phyloP scores from a whole-genome alignment of 2,888 invertebrate genomes.

The Therioaphis trifolii region DNA sequence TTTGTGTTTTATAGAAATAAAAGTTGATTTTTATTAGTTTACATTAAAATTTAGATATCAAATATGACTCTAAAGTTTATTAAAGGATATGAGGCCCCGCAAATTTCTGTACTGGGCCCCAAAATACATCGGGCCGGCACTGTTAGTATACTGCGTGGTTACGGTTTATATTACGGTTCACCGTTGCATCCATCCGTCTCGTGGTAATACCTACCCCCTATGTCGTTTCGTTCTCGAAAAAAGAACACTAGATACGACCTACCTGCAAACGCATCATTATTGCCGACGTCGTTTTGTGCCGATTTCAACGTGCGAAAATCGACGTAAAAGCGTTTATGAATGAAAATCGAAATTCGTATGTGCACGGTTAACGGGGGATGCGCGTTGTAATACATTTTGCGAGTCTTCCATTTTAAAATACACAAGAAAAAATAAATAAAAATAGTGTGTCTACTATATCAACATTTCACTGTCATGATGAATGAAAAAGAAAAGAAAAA shows the following conservation, averaged over 20 bases:
- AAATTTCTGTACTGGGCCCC: too few species aligned
- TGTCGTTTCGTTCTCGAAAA: not conserved
- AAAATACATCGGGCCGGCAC: too few species aligned
- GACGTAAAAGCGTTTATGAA: slow-evolving; percentile 4
- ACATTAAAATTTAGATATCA: too few species aligned
- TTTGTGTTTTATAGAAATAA: too few species aligned
- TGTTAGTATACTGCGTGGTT: too few species aligned
- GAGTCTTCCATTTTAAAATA: not conserved
- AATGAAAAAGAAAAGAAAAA: not conserved
- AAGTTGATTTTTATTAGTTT: too few species aligned
- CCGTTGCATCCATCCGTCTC: too few species aligned
- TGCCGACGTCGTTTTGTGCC: not conserved
- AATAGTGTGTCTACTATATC: not conserved
- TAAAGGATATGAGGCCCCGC: too few species aligned
- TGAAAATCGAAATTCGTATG: not conserved
- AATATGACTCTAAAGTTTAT: too few species aligned
- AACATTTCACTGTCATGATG: not conserved
- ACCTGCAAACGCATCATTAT: not conserved
- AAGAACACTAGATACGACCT: not conserved
- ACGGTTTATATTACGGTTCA: too few species aligned
- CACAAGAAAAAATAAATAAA: not conserved
- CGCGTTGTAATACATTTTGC: not conserved
- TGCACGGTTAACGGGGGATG: not conserved
- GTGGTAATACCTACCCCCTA: too few species aligned
- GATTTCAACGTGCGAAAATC: not conserved